Evolutionary conservation across 2,113 vertebrate genomes (phyloP), one percentile per base, ranked within the genome.

Genomic region (Helogale parvula): DNA sequence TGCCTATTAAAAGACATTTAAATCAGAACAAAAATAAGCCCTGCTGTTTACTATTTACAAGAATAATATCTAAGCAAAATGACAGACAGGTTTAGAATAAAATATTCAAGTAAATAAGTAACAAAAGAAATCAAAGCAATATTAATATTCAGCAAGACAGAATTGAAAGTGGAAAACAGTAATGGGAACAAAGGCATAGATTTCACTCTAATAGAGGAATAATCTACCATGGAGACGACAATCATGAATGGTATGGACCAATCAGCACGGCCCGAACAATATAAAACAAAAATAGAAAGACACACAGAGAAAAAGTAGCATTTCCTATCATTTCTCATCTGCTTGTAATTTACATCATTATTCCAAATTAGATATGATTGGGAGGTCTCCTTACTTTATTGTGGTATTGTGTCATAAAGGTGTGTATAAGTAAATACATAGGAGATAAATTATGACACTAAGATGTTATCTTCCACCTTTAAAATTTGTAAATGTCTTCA

Each of bases 401-500:
- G 41, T 41, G 52, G 8, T 25, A 89, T 16, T 66, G 63, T 47
- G 68, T 38, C 25, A 76, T 15, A 85, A 96, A 80, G 6, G 17
- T 85, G 29, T 50, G 15, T 50, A 81, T 91, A 74, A 57, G 47
- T 50, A 88, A 80, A 74, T 65, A 81, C 0, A 17, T 50, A 33
- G 45, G 15, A 80, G 23, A 54, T 19, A 68, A 80, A 85, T 63
- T 60, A 52, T 74, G 83, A 41, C 7, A 63, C 16, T 65, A 90
- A 94, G 38, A 47, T 85, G 93, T 23, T 82, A 88, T 71, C 82
- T 65, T 60, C 27, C 8, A 47, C 9, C 27, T 95, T 87, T 76
- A 82, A 95, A 85, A 88, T 93, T 50, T 93, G 2, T 45, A 71
- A 84, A 85, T 86, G 38, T 63, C 69, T 83, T 86, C 60, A 60